Conservation (phyloP, 1,140 invertebrate species). For the Lutraria rhynchaena region DNA sequence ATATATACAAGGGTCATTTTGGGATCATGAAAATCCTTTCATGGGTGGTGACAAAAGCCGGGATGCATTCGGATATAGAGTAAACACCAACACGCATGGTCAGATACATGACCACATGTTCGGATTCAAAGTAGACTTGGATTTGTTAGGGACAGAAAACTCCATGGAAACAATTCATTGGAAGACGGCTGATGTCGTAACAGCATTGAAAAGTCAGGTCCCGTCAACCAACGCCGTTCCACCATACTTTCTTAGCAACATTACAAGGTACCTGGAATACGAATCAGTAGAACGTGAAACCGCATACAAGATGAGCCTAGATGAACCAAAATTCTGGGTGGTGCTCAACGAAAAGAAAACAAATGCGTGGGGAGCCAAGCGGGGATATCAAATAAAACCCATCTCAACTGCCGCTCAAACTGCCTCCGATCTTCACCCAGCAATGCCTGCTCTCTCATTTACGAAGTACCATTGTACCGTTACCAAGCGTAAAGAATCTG, state of each 20-base stretch:
- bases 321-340: conserved; percentile 51
- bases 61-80: conserved; percentile 64
- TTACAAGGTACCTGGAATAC: conserved; percentile 56
- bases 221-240: conserved; percentile 21
- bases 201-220: conserved; percentile 44
- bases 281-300: conserved; percentile 45
- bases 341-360: conserved; percentile 56
- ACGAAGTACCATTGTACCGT: conserved; percentile 60
- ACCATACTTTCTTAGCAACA: conserved; percentile 50
- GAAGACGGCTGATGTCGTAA: conserved; percentile 49
- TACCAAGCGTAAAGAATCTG: conserved; percentile 57
- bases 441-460: conserved; percentile 54
- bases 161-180: conserved; percentile 64
- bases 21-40: conserved; percentile 55
- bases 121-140: conserved; percentile 73
- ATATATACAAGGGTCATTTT: conserved; percentile 64
- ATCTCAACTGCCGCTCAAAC: conserved; percentile 39
- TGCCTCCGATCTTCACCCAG: conserved; percentile 47
- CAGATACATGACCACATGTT: conserved; percentile 74
- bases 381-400: conserved; percentile 52
- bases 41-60: conserved; percentile 43
- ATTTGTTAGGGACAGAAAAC: conserved; percentile 67
- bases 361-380: conserved; percentile 61
- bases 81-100: conserved; percentile 60
- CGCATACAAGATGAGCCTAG: conserved; percentile 35